Base-by-base conservation (phyloP, 2,113 vertebrate species). In the Acinonyx jubatus region DNA sequence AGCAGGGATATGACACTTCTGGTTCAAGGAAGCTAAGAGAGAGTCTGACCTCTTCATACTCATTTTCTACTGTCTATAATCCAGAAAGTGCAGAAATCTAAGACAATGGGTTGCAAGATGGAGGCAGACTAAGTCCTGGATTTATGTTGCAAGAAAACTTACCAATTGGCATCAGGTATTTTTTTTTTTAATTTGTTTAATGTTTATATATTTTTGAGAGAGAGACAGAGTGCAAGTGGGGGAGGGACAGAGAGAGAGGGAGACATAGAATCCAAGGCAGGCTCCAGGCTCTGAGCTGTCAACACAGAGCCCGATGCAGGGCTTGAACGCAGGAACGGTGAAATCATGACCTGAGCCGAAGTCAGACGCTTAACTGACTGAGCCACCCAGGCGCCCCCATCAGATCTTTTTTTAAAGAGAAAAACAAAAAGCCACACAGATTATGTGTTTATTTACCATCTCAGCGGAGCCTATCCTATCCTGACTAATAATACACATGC, bases 381-480 rank as follows among this genome's bases (percentile, higher is more conserved):
- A 57, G 57, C 57, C 21, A 57, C 57, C 7, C 19, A 57, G 57
- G 57, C 4, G 16, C 15, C 52, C 52, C 15, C 15, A 16, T 55
- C 18, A 23, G 21, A 57, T 29, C 63, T 9, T 81, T 91, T 50
- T 61, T 74, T 21, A 38, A 83, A 55, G 5, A 97, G 41, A 50
- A 41, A 94, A 50, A 57, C 57, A 79, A 86, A 81, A 83, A 65
- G 18, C 36, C 33, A 82, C 36, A 41, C 66, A 89, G 12, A 92
- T 76, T 85, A 74, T 29, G 12, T 2, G 18, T 92, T 97, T 84
- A 31, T 86, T 96, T 95, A 52, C 93, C 76, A 86, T 41, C 50
- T 90, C 61, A 50, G 45, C 8, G 50, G 41, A 74, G 31, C 8
- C 85, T 89, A 21, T 84, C n/a, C 18, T 88, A 41, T 71, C 14